Conservation (phyloP, 2,113 vertebrate species). For the Brachyistius frenatus region DNA sequence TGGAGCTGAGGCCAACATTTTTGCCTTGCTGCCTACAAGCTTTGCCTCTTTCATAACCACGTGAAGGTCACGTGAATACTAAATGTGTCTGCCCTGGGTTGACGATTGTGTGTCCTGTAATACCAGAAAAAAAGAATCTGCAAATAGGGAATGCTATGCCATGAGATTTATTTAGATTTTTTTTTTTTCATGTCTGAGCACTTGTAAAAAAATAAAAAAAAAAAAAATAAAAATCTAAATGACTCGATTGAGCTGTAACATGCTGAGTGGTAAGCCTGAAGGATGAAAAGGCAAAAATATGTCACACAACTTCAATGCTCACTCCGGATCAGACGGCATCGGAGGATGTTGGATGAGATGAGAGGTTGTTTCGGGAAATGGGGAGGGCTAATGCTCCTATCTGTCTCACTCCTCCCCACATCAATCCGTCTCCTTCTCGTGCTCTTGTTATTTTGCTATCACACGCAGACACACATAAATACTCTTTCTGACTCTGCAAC, state of each 20-base stretch:
- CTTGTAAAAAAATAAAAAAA: conserved; percentile 7
- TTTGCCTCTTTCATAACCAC: conserved; percentile 23
- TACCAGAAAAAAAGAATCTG: background rate
- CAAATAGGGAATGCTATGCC: background rate
- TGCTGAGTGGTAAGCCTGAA: conserved; percentile 22
- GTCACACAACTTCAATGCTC: conserved; percentile 40
- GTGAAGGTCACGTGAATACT: conserved; percentile 31
- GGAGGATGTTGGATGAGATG: conserved; percentile 52
- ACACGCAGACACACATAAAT: conserved; percentile 48
- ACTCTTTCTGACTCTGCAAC: conserved; percentile 48
- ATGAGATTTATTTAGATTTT: background rate
- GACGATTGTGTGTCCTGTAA: background rate
- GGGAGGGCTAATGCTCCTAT: conserved; percentile 63
- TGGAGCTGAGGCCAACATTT: conserved; percentile 12
- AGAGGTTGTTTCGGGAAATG: conserved; percentile 60
- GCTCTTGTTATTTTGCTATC: conserved; percentile 53
- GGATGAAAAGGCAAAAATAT: conserved; percentile 51
- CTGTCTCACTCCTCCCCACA: conserved; percentile 49
- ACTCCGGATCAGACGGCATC: conserved; percentile 46
- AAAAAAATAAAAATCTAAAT: conserved; percentile 15
- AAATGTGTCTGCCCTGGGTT: conserved; percentile 3
- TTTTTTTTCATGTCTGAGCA: background rate
- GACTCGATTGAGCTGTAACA: conserved; percentile 33
- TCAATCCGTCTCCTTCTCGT: conserved; percentile 45
- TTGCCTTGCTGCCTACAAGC: conserved; percentile 4